Base-by-base conservation (phyloP, 1,140 invertebrate species). In the Papilio polyxenes region DNA sequence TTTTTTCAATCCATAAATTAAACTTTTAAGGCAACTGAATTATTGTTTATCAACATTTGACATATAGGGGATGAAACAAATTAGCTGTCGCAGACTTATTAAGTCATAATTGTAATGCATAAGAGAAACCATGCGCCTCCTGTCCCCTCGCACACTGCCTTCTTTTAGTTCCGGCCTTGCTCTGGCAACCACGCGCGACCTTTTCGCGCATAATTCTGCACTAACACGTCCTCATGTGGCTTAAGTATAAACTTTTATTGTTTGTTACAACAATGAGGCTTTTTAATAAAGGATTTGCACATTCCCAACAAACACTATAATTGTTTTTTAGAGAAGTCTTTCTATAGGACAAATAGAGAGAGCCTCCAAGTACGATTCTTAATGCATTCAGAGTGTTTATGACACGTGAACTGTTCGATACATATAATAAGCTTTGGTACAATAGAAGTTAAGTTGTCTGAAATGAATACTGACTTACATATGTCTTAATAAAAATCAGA, bases 151-250 rank as follows among this genome's bases (percentile, higher is more conserved):
- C 56, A 20, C 51, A 15, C 13, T 15, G 17, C 56, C 56, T 44
- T 31, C 23, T 0, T 31, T 31, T 31, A 31, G 40, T 44, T 7
- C 40, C 7, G 40, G 4, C 40, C 4, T 7, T 44, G 40, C 40
- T 7, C 40, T 0, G 4, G 40, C 51, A 23, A 31, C 23, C 62
- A 23, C 62, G 62, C 62, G 81, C 82, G 84, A 87, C 85, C 84
- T 84, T 88, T 85, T 62, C 77, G 82, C 20, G 84, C 83, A 88
- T 87, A 87, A 88, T 88, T 87, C 80, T 17, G 48, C 77, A 81
- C 84, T 88, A 88, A 88, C 83, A 81, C 79, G 80, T 85, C 75
- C 85, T 85, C 86, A 88, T 78, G 82, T 75, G 37, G 37, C 49
- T 51, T 48, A 82, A 59, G 85, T 87, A 88, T 86, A 88, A 85